Conservation (phyloP, 2,888 invertebrate species). For the Chironomus riparius region DNA sequence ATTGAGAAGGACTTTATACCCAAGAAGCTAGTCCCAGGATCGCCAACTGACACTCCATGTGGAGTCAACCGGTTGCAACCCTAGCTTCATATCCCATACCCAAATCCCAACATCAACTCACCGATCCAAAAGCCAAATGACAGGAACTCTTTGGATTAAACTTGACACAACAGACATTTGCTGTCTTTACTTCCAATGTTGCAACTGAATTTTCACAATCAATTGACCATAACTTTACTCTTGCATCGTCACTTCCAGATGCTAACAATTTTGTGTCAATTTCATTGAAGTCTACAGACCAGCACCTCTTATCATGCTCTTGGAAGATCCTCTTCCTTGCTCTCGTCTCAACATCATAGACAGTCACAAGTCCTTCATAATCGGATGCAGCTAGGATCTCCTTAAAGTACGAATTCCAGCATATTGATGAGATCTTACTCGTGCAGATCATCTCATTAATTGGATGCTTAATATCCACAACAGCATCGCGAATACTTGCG, state of each 20-base stretch:
- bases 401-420: slow-evolving; percentile 90
- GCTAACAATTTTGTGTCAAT: slow-evolving; percentile 84
- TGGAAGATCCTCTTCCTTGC: slow-evolving; percentile 64
- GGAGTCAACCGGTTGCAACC: no score
- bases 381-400: slow-evolving; percentile 81
- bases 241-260: slow-evolving; percentile 85
- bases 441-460: slow-evolving; percentile 82
- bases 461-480: slow-evolving; percentile 88
- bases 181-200: slow-evolving; percentile 75
- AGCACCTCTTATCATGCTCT: slow-evolving; percentile 91
- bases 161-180: slow-evolving; percentile 92
- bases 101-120: no score
- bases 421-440: slow-evolving; percentile 89
- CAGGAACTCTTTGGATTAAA: slow-evolving; percentile 77
- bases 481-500: slow-evolving; percentile 71
- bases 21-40: no score
- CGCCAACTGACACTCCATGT: no score
- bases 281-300: slow-evolving; percentile 92
- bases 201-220: slow-evolving; percentile 78
- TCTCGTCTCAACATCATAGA: slow-evolving; percentile 83
- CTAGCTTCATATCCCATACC: no score
- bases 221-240: slow-evolving; percentile 88
- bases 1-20: no score
- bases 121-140: slow-evolving; percentile 86
- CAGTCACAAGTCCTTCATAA: slow-evolving; percentile 87